Conservation (phyloP, 2,113 vertebrate species). For the Anguilla rostrata region DNA sequence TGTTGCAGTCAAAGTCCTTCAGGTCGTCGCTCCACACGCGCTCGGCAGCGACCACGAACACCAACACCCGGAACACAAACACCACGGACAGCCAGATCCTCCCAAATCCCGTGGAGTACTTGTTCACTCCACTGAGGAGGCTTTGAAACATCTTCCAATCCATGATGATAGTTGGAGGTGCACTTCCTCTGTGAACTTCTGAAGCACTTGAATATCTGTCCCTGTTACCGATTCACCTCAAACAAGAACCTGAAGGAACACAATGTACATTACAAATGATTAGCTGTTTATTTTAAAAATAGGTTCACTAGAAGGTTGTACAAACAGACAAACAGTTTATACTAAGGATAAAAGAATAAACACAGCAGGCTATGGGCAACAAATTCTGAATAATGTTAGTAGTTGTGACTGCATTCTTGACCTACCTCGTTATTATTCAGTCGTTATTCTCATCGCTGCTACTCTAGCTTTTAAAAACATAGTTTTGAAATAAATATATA, state of each 20-base stretch:
- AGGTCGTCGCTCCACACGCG: constrained; percentile 77
- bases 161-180: constrained; percentile 54
- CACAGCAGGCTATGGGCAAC: too few species aligned
- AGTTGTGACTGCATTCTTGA: neutral
- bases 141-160: constrained; percentile 73
- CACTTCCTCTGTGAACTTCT: constrained; percentile 14
- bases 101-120: constrained; percentile 77
- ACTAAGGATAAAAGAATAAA: too few species aligned
- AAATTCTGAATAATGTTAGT: neutral
- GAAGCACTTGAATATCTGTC: neutral
- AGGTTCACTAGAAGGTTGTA: neutral
- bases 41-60: constrained; percentile 75
- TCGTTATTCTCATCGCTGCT: neutral
- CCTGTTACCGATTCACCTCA: neutral
- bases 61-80: constrained; percentile 76
- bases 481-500: neutral
- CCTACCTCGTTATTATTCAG: neutral
- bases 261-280: neutral
- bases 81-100: constrained; percentile 80
- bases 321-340: too few species aligned
- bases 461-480: neutral
- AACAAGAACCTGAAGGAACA: neutral
- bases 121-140: constrained; percentile 77
- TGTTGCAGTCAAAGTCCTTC: constrained; percentile 77
- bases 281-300: neutral